A percentile compares a stretch with the other conserved stretches of the same genome.
Evolutionary conservation across 2,888 invertebrate genomes (phyloP).

Genomic region (Dryomyza anilis): DNA sequence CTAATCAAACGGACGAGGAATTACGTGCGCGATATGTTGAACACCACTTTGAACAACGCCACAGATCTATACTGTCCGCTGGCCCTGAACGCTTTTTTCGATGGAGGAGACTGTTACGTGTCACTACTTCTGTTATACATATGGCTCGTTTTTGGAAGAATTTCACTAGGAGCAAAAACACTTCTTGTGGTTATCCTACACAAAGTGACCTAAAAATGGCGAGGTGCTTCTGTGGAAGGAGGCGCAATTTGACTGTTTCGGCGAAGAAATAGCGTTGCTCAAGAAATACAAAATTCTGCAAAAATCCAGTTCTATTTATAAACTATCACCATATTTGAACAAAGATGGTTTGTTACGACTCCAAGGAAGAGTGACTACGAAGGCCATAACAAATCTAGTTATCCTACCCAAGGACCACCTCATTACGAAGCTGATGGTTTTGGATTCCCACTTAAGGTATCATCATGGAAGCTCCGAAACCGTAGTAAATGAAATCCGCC

Average conservation of each 20-base stretch:
- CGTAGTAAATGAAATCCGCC: conserved; percentile 9
- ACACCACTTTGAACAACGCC: background rate
- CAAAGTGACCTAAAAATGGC: too few relatives aligned
- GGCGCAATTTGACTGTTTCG: background rate
- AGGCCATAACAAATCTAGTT: background rate
- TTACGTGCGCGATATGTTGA: background rate
- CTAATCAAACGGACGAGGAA: background rate
- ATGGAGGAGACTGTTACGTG: background rate
- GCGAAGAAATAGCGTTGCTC: background rate
- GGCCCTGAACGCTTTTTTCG: background rate
- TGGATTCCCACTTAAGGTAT: background rate
- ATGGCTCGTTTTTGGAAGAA: too few relatives aligned
- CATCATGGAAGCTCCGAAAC: background rate
- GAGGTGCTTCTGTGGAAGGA: background rate
- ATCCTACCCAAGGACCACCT: background rate
- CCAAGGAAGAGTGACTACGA: background rate
- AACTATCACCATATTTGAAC: conserved; percentile 3
- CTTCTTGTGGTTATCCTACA: too few relatives aligned
- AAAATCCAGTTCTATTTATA: background rate
- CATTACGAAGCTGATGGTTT: conserved; percentile 1
- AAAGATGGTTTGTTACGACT: background rate
- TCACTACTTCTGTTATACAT: background rate
- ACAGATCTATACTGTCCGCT: background rate
- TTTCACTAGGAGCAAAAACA: too few relatives aligned
- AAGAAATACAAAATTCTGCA: background rate